A percentile compares a stretch with the other conserved stretches of the same genome.
phyloP scores from a whole-genome alignment of 1,140 invertebrate genomes.

The Papilio polyxenes region DNA sequence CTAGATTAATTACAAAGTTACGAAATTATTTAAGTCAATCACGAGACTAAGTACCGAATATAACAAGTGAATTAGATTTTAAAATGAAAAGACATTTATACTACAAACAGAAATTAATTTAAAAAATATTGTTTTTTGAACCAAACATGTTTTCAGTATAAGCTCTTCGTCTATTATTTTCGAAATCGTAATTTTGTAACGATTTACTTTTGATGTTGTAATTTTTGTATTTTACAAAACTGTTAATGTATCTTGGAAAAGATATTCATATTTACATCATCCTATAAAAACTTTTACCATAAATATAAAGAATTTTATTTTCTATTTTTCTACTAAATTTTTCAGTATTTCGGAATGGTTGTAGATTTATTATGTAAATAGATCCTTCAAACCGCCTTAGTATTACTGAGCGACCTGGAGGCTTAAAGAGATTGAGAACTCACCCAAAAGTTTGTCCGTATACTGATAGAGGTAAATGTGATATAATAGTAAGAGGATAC shows the following conservation, averaged over 20 bases:
- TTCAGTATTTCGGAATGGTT: conserved; percentile 7
- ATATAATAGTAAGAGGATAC: background rate
- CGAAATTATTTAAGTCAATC: conserved; percentile 2
- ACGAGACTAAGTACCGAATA: background rate
- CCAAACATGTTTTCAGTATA: too few species aligned
- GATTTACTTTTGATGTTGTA: too few species aligned
- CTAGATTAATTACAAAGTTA: conserved; percentile 18
- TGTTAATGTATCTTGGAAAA: background rate
- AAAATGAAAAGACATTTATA: background rate
- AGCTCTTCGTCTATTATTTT: too few species aligned
- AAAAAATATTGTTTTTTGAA: too few species aligned
- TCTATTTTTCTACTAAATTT: background rate
- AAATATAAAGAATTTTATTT: background rate
- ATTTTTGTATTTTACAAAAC: background rate
- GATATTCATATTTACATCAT: background rate
- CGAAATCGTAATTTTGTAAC: too few species aligned
- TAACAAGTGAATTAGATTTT: background rate
- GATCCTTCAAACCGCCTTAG: conserved; percentile 19
- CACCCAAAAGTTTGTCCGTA: conserved; percentile 9
- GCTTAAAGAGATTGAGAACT: conserved; percentile 25
- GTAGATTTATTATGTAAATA: conserved; percentile 24
- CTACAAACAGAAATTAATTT: background rate
- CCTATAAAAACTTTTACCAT: background rate
- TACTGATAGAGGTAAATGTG: background rate
- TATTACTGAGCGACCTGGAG: conserved; percentile 15